Percentiles rank a stretch among this genome's conserved stretches.
Conservation (phyloP, 2,888 invertebrate species). For the Priocnemis perturbator region DNA sequence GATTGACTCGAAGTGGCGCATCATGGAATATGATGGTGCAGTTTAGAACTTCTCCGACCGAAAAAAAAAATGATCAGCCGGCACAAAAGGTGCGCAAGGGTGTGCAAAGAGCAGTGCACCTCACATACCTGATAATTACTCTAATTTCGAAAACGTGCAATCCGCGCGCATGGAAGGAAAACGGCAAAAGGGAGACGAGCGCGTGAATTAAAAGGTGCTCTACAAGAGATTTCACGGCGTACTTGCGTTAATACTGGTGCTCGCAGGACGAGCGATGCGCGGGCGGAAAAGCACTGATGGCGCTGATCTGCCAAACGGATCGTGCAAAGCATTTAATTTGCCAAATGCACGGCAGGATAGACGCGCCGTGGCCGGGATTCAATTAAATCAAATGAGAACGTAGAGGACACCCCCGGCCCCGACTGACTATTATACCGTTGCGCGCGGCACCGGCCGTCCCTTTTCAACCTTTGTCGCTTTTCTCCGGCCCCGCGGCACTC, state of each 20-base stretch:
- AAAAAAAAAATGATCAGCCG: no score
- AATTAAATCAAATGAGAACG: constrained; percentile 45
- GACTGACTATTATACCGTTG: constrained; percentile 38
- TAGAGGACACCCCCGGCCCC: constrained; percentile 10
- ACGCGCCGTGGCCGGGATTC: constrained; percentile 37
- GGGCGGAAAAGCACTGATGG: constrained; percentile 4
- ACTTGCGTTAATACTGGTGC: constrained; percentile 1
- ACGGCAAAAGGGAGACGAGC: no score
- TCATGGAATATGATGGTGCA: no score
- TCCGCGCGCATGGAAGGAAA: no score
- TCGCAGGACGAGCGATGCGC: neutral
- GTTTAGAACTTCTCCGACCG: no score
- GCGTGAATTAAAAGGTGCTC: no score
- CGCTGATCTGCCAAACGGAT: constrained; percentile 25
- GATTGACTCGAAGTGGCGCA: no score
- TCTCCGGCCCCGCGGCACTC: neutral
- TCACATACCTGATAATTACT: constrained; percentile 1
- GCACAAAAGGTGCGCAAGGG: no score
- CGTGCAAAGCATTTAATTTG: constrained; percentile 32
- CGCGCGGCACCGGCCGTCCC: constrained; percentile 33
- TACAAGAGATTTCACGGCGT: neutral
- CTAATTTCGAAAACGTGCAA: no score
- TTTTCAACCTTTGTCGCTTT: constrained; percentile 36
- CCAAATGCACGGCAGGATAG: constrained; percentile 20
- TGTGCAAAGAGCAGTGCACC: constrained; percentile 1